Conservation (phyloP, 92 coral and sea anemone genomes). For the Palythoa grandis region DNA sequence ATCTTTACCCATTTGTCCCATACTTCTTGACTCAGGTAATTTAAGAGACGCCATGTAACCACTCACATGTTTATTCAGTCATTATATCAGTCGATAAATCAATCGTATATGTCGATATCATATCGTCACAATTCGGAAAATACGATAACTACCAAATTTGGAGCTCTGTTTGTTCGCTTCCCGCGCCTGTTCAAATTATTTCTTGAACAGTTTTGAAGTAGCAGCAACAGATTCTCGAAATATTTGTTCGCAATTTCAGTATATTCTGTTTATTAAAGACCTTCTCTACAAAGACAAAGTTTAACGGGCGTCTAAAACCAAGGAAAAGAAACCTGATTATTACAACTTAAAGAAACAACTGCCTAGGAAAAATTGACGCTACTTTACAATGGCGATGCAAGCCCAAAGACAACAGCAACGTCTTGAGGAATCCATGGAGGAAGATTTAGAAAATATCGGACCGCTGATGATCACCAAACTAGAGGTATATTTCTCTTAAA, state of each 20-base stretch:
- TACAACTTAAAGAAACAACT: neutral
- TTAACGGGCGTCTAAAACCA: neutral
- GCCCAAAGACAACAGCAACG: conserved; percentile 81
- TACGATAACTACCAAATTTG: conserved; percentile 11
- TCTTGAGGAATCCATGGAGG: conserved; percentile 69
- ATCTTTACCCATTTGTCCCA: conserved; percentile 16
- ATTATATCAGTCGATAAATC: neutral
- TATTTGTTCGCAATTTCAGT: neutral
- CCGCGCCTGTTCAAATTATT: conserved; percentile 64
- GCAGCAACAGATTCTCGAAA: neutral
- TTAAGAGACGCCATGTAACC: conserved; percentile 23
- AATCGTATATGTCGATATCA: neutral
- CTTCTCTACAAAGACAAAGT: neutral
- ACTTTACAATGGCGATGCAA: conserved; percentile 67
- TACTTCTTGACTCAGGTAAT: conserved; percentile 44
- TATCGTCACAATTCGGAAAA: conserved; percentile 8
- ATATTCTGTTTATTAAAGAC: neutral
- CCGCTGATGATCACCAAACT: conserved; percentile 84
- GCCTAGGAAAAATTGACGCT: neutral
- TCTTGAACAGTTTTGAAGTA: conserved; percentile 1
- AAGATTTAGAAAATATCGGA: conserved; percentile 56
- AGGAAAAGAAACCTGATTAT: neutral
- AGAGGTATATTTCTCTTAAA: conserved; percentile 59
- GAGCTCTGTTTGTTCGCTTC: conserved; percentile 18
- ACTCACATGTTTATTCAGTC: neutral